phyloP scores from a whole-genome alignment of 2,113 vertebrate species.

The Electrona antarctica region DNA sequence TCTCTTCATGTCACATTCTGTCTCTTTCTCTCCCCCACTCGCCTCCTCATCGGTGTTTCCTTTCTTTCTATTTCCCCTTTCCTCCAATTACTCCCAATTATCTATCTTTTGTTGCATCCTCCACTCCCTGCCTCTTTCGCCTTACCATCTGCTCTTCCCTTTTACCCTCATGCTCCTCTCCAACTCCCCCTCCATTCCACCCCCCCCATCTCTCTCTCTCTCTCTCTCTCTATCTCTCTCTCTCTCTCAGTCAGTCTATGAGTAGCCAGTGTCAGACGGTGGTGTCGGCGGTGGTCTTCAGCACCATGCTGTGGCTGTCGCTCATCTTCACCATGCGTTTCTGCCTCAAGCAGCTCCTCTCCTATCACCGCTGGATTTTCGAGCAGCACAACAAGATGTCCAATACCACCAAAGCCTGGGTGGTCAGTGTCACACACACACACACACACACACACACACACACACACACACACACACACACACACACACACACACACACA shows the following conservation, averaged over 20 bases:
- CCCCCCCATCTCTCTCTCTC: not conserved
- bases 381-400: conserved; percentile 87
- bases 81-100: too few relatives aligned
- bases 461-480: too few relatives aligned
- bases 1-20: not conserved
- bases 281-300: conserved; percentile 85
- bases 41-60: not conserved
- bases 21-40: not conserved
- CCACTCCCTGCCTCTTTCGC: not conserved
- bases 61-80: not conserved
- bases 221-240: conserved; percentile 7
- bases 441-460: not conserved
- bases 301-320: conserved; percentile 86
- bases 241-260: conserved; percentile 75
- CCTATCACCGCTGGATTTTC: conserved; percentile 91
- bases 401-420: conserved; percentile 88
- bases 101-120: not conserved
- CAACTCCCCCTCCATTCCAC: not conserved
- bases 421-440: conserved; percentile 78
- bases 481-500: too few relatives aligned
- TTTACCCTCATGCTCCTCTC: not conserved
- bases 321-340: conserved; percentile 90
- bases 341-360: conserved; percentile 88
- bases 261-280: conserved; percentile 80
- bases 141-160: not conserved